Percentiles rank a stretch among this genome's conserved stretches.
Evolutionary conservation across 2,113 vertebrate species (phyloP).

Genomic region (Coryphaenoides rupestris): DNA sequence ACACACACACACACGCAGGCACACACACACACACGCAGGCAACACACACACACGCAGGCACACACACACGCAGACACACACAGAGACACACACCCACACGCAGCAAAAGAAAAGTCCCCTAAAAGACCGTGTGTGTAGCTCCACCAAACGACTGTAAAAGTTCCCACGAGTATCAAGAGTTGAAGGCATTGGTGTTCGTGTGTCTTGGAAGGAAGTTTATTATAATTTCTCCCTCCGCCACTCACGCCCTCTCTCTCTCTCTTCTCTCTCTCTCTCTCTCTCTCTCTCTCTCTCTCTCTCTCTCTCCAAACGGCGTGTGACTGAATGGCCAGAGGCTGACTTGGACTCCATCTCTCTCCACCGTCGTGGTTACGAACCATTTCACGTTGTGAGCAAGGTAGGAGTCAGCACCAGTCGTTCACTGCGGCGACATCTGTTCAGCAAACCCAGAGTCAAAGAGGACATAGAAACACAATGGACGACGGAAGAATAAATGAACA

Average conservation of each 20-base stretch:
- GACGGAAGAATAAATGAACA: no score
- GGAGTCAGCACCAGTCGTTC: no score
- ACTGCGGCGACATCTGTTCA: no score
- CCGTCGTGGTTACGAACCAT: no score
- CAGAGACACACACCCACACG: neutral
- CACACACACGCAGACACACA: constrained; percentile 2
- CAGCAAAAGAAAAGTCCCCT: neutral
- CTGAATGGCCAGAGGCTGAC: no score
- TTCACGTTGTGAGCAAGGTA: no score
- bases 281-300: neutral
- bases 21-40: neutral
- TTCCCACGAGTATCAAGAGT: neutral
- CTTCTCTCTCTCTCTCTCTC: no score
- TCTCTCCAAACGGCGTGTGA: neutral
- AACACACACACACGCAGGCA: neutral
- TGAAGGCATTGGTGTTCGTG: neutral
- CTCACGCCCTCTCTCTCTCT: no score
- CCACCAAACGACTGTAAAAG: neutral
- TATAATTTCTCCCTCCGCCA: neutral
- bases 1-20: constrained; percentile 2
- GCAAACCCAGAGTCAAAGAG: no score
- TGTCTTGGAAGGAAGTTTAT: neutral
- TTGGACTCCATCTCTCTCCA: no score
- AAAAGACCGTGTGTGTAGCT: neutral
- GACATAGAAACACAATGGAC: no score